Percentiles rank a stretch among this genome's conserved stretches.
phyloP scores from a whole-genome alignment of 2,888 invertebrate species.

The Drosophila anceps region DNA sequence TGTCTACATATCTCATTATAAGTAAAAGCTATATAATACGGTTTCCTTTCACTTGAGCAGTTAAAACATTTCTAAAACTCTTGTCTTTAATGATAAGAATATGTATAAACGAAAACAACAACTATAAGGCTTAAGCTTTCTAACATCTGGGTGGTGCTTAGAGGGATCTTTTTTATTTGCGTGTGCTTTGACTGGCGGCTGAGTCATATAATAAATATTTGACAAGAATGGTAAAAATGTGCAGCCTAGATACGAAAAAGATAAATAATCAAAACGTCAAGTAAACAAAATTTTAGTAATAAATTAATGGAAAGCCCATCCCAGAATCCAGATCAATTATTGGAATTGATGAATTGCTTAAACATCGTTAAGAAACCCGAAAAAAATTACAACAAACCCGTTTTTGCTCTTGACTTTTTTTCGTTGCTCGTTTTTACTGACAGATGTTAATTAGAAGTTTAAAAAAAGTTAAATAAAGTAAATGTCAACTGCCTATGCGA shows the following conservation, averaged over 20 bases:
- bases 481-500: not conserved
- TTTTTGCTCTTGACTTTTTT: not conserved
- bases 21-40: not conserved
- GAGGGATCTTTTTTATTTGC: not conserved
- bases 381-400: not conserved
- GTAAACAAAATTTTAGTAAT: not conserved
- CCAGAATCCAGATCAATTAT: not conserved
- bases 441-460: slow-evolving; percentile 2
- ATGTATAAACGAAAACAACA: not conserved
- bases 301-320: too few species aligned
- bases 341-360: not conserved
- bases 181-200: not conserved
- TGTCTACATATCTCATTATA: not conserved
- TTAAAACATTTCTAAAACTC: not conserved
- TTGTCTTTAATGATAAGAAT: slow-evolving; percentile 10
- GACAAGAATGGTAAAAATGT: too few species aligned
- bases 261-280: not conserved
- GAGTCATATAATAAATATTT: not conserved
- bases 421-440: not conserved
- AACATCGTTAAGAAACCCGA: not conserved
- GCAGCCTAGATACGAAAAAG: not conserved
- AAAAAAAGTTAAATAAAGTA: slow-evolving; percentile 12
- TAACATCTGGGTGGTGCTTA: not conserved
- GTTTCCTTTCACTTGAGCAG: not conserved
- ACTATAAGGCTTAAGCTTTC: not conserved